A percentile compares a stretch with the other conserved stretches of the same genome.
phyloP scores from a whole-genome alignment of 1,140 invertebrate genomes.

The Drosophila sechellia region DNA sequence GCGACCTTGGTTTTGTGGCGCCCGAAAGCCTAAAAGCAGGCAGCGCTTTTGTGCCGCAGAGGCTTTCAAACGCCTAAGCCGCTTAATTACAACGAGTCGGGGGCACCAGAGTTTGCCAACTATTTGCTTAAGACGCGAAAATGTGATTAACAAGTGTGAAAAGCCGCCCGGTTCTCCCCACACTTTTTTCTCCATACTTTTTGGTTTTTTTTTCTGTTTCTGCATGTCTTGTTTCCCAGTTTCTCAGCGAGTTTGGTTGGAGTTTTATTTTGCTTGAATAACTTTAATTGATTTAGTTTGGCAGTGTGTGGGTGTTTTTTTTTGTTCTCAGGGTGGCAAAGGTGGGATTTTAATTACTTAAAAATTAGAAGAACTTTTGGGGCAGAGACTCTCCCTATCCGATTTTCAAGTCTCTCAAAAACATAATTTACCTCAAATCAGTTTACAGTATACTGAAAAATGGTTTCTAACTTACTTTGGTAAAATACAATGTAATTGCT shows the following conservation, averaged over 20 bases:
- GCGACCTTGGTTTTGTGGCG: conserved; percentile 65
- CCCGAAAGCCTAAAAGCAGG: conserved; percentile 70
- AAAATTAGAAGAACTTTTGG: conserved; percentile 25
- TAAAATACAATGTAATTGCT: too few species aligned
- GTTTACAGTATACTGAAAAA: neutral
- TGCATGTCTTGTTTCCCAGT: conserved; percentile 36
- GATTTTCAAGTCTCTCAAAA: too few species aligned
- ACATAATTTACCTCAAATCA: conserved; percentile 14
- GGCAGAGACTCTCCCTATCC: neutral
- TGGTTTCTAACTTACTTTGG: too few species aligned
- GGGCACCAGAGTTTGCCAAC: conserved; percentile 46
- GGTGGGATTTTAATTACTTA: conserved; percentile 53
- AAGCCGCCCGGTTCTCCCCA: conserved; percentile 58
- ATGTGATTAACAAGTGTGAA: conserved; percentile 83
- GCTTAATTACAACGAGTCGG: conserved; percentile 78
- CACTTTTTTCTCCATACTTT: conserved; percentile 34
- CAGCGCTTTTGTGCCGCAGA: conserved; percentile 64
- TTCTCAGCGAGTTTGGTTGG: conserved; percentile 26
- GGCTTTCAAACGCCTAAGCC: conserved; percentile 68
- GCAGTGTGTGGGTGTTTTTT: conserved; percentile 22
- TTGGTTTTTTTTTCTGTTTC: conserved; percentile 46
- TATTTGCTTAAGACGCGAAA: conserved; percentile 82
- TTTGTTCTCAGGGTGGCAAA: neutral
- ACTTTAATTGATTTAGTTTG: conserved; percentile 80
- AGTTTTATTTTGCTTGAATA: conserved; percentile 74